Evolutionary conservation across 2,888 invertebrate species (phyloP), one percentile per base, ranked within the genome.

Genomic region (Sarcophaga subvicina): DNA sequence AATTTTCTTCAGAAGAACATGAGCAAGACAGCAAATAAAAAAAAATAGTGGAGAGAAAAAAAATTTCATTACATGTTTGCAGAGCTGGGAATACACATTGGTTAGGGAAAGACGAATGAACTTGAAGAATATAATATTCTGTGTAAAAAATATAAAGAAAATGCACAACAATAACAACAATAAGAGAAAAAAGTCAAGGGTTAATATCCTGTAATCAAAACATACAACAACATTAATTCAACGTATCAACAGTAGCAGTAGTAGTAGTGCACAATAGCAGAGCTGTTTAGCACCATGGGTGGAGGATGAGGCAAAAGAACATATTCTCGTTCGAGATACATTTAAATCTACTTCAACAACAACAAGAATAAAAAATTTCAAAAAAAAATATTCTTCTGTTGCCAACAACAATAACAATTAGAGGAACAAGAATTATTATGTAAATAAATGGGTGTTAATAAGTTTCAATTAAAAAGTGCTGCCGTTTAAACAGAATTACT

Each of bases 171-270:
- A 62, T n/a, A 78, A 75, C 63, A 69, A 86, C 54, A 14, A 54
- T 4, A 54, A 54, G 4, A 54, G 5, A 54, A 54, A 49, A 54
- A 54, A 54, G 73, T 87, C 86, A 88, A 88, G 88, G 89, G 88
- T 88, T 88, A 88, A 89, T 85, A 89, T 88, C 89, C 89, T 89
- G 88, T 88, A 89, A 87, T 88, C 88, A 86, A 88, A 89, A 88
- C 86, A 88, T 78, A 88, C 84, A 88, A 75, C 75, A 88, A 87
- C 88, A 84, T 78, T 37, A 62, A 73, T 54, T 54, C 54, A 54
- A 54, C 54, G 17, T 8, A 22, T 17, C 59, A 47, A 79, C 64
- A 79, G 37, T 37, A 27, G 25, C 49, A 63, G 54, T 14, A 54
- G 54, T 14, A 54, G 10, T 17, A 54, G 49, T 14, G 49, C 54